Evolutionary conservation across 2,113 vertebrate genomes (phyloP).

Genomic region (Propithecus coquereli): DNA sequence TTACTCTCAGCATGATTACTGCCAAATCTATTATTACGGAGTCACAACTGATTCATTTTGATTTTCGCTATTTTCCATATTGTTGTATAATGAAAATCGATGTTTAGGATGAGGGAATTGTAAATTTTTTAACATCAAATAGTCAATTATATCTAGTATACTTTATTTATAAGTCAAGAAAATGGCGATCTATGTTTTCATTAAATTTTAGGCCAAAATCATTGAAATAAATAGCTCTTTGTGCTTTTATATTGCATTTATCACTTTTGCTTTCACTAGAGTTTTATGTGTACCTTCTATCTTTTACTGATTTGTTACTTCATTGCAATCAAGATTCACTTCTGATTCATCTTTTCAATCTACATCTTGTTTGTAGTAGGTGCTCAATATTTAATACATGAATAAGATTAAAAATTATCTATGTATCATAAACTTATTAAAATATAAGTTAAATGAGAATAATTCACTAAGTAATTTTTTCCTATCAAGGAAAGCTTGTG

Average conservation of each 20-base stretch:
- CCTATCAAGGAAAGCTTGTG: neutral
- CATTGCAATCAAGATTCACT: neutral
- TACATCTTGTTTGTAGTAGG: neutral
- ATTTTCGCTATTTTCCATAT: neutral
- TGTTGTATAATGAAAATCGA: neutral
- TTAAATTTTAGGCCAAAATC: neutral
- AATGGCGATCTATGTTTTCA: neutral
- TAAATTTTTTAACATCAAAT: neutral
- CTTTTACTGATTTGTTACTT: neutral
- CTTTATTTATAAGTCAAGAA: neutral
- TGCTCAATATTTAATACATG: constrained; percentile 4
- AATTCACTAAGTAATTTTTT: constrained; percentile 43
- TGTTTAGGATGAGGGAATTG: neutral
- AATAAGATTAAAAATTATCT: neutral
- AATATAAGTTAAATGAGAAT: constrained; percentile 22
- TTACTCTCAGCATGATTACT: neutral
- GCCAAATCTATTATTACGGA: neutral
- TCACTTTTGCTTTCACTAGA: neutral
- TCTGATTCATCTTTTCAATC: neutral
- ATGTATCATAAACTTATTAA: neutral
- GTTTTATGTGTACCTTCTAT: neutral
- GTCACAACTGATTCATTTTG: neutral
- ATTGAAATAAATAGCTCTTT: neutral
- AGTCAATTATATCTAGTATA: neutral
- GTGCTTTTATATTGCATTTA: neutral